Evolutionary conservation across 2,888 invertebrate species (phyloP).

Genomic region (Orthonevra nobilis): DNA sequence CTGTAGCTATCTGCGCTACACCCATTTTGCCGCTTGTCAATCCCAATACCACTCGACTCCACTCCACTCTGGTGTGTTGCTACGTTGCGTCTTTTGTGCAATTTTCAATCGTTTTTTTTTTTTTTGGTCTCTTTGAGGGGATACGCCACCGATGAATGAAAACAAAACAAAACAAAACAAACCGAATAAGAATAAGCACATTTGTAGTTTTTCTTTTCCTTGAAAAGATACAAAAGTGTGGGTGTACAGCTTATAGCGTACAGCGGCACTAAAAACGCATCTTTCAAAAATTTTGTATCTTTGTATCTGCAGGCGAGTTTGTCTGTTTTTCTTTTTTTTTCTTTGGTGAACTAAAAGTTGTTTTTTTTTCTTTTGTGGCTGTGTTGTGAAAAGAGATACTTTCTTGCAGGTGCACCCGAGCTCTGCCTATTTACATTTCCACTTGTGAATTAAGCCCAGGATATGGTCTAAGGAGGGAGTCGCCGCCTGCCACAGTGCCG

Average conservation of each 20-base stretch:
- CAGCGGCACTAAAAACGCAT: conserved; percentile 44
- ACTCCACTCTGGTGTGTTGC: too few species aligned
- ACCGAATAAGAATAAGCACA: conserved; percentile 19
- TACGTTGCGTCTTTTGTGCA: conserved; percentile 35
- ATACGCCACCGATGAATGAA: conserved; percentile 14
- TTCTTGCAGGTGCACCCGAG: conserved; percentile 32
- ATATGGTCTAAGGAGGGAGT: conserved; percentile 47
- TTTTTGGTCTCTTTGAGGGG: too few species aligned
- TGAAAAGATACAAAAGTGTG: conserved; percentile 4
- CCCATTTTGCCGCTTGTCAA: conserved; percentile 19
- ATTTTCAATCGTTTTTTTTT: conserved; percentile 11
- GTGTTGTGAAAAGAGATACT: conserved; percentile 14
- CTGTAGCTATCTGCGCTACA: conserved; percentile 12
- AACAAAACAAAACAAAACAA: too few species aligned
- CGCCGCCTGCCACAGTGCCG: conserved; percentile 53
- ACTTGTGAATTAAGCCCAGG: conserved; percentile 24
- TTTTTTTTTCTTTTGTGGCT: not conserved
- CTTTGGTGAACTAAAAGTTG: conserved; percentile 19
- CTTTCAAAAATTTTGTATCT: conserved; percentile 43
- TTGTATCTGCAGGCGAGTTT: conserved; percentile 38
- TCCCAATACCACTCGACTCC: too few species aligned
- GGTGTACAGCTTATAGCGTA: not conserved
- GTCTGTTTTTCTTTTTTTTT: too few species aligned
- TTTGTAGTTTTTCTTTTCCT: conserved; percentile 2
- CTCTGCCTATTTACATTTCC: conserved; percentile 43